These are phyloP conservation scores for Hipposideros larvatus DNA, from an alignment of 2,797 vertebrate genomes.

Conservation along the genomic window DNA sequence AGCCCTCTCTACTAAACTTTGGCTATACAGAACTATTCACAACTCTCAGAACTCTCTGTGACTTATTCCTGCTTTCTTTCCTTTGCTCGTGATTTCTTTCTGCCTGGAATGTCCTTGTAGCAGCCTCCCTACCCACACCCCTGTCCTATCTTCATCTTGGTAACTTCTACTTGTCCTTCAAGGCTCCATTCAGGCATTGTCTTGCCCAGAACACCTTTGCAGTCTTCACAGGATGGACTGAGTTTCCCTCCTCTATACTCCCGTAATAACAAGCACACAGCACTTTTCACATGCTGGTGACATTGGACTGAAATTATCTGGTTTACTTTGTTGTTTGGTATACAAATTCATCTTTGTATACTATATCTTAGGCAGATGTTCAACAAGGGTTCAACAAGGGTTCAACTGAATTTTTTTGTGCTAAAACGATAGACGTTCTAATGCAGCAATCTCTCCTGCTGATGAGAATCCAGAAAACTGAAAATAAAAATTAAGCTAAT, in stretches of 20 bases:
- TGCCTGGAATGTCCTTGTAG: not conserved
- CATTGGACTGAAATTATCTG: not conserved
- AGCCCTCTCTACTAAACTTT: not conserved
- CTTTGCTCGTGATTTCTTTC: not conserved
- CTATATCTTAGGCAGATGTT: not conserved
- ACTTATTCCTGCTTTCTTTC: not conserved
- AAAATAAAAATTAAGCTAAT: conserved; percentile 49
- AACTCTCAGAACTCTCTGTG: not conserved
- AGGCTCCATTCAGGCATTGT: not conserved
- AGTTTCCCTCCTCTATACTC: not conserved
- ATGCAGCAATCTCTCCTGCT: not conserved
- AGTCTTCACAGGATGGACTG: not conserved
- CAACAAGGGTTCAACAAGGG: not conserved
- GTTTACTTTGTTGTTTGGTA: too few species aligned
- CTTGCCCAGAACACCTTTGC: not conserved
- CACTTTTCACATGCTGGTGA: not conserved
- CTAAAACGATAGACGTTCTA: conserved; percentile 33
- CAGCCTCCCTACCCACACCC: not conserved
- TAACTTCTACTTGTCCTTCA: conserved; percentile 32
- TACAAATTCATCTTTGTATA: not conserved
- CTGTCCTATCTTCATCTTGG: not conserved
- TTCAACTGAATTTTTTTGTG: not conserved
- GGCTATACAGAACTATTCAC: not conserved
- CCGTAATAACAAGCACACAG: not conserved
- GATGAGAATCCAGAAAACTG: not conserved